Percentiles rank a stretch among this genome's conserved stretches.
Evolutionary conservation across 2,113 vertebrate genomes (phyloP).

Genomic region (Eonycteris spelaea): DNA sequence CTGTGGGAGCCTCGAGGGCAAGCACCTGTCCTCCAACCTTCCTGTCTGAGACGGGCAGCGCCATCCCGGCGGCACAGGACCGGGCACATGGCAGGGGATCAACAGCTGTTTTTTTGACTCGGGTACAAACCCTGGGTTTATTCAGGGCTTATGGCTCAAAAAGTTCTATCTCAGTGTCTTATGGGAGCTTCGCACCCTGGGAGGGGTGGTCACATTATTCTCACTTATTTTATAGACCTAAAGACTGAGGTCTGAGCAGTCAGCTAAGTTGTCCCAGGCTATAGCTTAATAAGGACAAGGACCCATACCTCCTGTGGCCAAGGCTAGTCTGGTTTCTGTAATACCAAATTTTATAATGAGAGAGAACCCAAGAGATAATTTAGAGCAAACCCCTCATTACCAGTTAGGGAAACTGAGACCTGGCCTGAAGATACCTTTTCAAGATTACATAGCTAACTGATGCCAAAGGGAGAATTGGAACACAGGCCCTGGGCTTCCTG

Average conservation of each 20-base stretch:
- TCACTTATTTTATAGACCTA: background rate
- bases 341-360: slow-evolving; percentile 39
- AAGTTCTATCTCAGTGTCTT: background rate
- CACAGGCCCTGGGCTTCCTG: background rate
- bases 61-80: background rate
- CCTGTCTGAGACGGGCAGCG: background rate
- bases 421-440: slow-evolving; percentile 44
- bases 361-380: slow-evolving; percentile 15
- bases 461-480: background rate
- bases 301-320: background rate
- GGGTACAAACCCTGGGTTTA: background rate
- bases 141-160: background rate
- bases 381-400: slow-evolving; percentile 38
- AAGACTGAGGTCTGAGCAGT: background rate
- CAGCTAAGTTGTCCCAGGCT: background rate
- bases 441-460: background rate
- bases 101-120: background rate
- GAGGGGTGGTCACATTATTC: background rate
- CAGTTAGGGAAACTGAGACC: slow-evolving; percentile 49
- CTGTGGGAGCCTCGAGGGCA: background rate
- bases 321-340: slow-evolving; percentile 26
- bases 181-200: background rate
- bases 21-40: background rate
- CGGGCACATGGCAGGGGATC: background rate
- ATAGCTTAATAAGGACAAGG: background rate